Percentiles rank a stretch among this genome's conserved stretches.
Evolutionary conservation across 2,888 invertebrate species (phyloP).

Genomic region (Cinara cedri): DNA sequence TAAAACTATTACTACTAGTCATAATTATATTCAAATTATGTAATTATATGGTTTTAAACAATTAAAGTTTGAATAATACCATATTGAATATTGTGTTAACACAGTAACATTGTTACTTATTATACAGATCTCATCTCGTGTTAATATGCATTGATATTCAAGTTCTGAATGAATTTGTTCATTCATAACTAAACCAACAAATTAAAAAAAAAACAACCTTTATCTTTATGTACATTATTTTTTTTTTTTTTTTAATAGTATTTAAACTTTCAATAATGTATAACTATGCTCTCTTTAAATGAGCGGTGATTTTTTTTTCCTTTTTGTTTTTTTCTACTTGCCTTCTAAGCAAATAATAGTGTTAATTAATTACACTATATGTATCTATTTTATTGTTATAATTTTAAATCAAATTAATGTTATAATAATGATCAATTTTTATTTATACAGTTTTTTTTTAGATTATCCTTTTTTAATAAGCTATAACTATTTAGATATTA

Average conservation of each 20-base stretch:
- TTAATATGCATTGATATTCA: constrained; percentile 11
- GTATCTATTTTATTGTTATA: constrained; percentile 2
- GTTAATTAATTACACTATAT: not conserved
- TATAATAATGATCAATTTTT: not conserved
- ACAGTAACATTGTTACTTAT: constrained; percentile 1
- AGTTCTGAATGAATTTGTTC: not conserved
- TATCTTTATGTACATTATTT: not conserved
- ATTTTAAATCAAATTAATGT: constrained; percentile 29
- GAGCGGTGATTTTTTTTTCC: not conserved
- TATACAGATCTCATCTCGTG: constrained; percentile 44
- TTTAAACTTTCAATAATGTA: not conserved
- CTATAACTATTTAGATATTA: not conserved
- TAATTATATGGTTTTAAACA: constrained; percentile 21
- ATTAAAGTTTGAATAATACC: constrained; percentile 13
- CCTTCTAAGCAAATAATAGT: not conserved
- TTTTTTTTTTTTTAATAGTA: constrained; percentile 1
- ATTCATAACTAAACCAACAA: too few species aligned
- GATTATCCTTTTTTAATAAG: not conserved
- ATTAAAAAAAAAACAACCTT: too few species aligned
- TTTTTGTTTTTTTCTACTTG: not conserved
- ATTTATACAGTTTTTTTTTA: not conserved
- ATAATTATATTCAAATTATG: constrained; percentile 17
- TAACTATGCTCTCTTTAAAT: constrained; percentile 1
- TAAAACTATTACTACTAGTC: constrained; percentile 34
- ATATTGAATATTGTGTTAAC: constrained; percentile 10